Percentiles rank a stretch among this genome's conserved stretches.
phyloP scores from a whole-genome alignment of 2,888 invertebrate species.

The Rhorus exstirpatorius region DNA sequence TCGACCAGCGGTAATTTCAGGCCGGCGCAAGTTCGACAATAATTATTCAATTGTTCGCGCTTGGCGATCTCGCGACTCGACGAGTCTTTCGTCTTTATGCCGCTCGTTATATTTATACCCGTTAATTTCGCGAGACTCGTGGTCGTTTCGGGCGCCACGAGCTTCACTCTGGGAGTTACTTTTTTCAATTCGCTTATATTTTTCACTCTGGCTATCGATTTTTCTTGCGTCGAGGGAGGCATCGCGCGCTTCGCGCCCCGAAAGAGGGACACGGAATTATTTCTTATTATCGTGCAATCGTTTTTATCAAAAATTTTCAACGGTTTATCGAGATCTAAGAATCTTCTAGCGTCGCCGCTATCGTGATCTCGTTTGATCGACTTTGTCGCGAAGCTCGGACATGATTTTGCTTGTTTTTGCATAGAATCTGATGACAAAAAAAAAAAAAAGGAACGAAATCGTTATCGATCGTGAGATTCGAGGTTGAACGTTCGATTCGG shows the following conservation, averaged over 20 bases:
- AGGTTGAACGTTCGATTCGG: too few species aligned
- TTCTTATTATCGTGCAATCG: background rate
- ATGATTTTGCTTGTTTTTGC: background rate
- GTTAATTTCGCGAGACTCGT: constrained; percentile 74
- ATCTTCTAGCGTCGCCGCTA: constrained; percentile 12
- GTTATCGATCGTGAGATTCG: too few species aligned
- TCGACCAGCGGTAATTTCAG: constrained; percentile 83
- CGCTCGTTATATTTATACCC: constrained; percentile 35
- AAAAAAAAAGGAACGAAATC: too few species aligned
- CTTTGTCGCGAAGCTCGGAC: background rate
- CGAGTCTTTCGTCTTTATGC: constrained; percentile 37
- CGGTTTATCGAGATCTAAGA: background rate
- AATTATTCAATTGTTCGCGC: constrained; percentile 80
- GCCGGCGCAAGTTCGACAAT: constrained; percentile 84
- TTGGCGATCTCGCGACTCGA: constrained; percentile 56
- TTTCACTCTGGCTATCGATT: constrained; percentile 75
- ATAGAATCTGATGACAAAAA: constrained; percentile 4
- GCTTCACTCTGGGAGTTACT: constrained; percentile 81
- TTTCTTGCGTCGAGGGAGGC: constrained; percentile 2
- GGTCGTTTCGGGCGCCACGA: constrained; percentile 78
- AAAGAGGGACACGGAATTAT: background rate
- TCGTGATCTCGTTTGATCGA: constrained; percentile 36
- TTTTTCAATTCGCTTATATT: constrained; percentile 83
- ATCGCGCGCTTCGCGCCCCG: background rate
- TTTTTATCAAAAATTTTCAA: constrained; percentile 4